Percentiles rank a stretch among this genome's conserved stretches.
phyloP scores from a whole-genome alignment of 2,113 vertebrate species.

The Bagarius yarrelli region DNA sequence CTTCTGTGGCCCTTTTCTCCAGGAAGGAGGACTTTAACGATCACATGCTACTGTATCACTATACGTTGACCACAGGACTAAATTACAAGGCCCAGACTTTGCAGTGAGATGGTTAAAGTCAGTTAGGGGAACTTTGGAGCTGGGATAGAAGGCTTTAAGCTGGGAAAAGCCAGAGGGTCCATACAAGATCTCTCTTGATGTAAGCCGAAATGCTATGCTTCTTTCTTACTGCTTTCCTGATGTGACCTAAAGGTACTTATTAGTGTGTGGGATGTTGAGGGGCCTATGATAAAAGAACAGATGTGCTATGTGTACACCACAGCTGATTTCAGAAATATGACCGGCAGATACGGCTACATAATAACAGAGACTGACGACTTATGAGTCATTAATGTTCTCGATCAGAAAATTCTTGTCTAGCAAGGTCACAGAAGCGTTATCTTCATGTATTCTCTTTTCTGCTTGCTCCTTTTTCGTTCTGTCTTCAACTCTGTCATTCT shows the following conservation, averaged over 20 bases:
- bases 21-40: constrained; percentile 63
- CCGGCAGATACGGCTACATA: constrained; percentile 6
- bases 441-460: not conserved
- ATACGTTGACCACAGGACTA: constrained; percentile 64
- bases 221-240: not conserved
- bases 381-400: constrained; percentile 36
- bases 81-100: constrained; percentile 70
- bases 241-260: constrained; percentile 26
- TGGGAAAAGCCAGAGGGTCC: not conserved
- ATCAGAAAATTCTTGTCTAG: constrained; percentile 20
- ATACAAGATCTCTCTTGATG: not conserved
- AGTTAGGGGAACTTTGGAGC: constrained; percentile 19
- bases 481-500: constrained; percentile 10
- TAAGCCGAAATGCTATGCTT: not conserved
- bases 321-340: constrained; percentile 35
- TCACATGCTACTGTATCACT: constrained; percentile 66
- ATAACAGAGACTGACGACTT: constrained; percentile 31
- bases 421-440: constrained; percentile 7
- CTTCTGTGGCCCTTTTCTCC: constrained; percentile 55
- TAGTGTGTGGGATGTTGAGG: constrained; percentile 29
- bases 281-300: constrained; percentile 36
- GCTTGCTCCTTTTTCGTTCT: not conserved
- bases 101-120: constrained; percentile 49
- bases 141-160: constrained; percentile 19
- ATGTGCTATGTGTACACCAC: constrained; percentile 24